phyloP scores from a whole-genome alignment of 2,888 invertebrate species.

The Gonocerus acuteangulatus region DNA sequence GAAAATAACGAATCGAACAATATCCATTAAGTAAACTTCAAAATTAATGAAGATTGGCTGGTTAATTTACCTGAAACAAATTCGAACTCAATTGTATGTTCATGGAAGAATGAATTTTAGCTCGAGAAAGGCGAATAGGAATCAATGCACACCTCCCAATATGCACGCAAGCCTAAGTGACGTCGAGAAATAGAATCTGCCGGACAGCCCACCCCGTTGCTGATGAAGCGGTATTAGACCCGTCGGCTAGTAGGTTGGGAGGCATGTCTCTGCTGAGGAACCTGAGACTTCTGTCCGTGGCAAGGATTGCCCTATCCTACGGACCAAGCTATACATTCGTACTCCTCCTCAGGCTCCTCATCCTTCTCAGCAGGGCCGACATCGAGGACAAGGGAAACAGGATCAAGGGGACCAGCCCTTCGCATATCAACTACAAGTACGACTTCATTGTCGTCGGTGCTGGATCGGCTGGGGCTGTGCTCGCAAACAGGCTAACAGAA shows the following conservation, averaged over 20 bases:
- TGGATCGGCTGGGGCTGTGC: conserved; percentile 71
- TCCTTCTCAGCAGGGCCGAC: conserved; percentile 59
- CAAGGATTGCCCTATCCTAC: conserved; percentile 57
- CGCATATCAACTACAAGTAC: conserved; percentile 54
- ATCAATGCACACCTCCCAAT: too few species aligned
- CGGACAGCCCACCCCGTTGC: too few species aligned
- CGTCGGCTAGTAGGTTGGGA: background rate
- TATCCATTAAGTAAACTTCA: too few species aligned
- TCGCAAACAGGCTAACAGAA: conserved; percentile 71
- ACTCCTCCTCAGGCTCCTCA: conserved; percentile 55
- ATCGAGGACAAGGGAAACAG: conserved; percentile 60
- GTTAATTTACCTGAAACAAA: too few species aligned
- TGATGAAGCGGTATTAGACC: background rate
- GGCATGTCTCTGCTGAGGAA: background rate
- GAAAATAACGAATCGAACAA: too few species aligned
- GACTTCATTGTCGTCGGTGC: conserved; percentile 76
- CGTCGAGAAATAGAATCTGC: too few species aligned
- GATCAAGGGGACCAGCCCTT: conserved; percentile 50
- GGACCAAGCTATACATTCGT: conserved; percentile 59
- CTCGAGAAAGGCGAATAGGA: too few species aligned
- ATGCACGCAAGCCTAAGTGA: too few species aligned
- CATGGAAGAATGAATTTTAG: too few species aligned
- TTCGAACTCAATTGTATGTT: too few species aligned
- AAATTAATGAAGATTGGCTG: too few species aligned
- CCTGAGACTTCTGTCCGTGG: conserved; percentile 37